phyloP scores from a whole-genome alignment of 2,888 invertebrate genomes.

The Amblyjoppa fuscipennis region DNA sequence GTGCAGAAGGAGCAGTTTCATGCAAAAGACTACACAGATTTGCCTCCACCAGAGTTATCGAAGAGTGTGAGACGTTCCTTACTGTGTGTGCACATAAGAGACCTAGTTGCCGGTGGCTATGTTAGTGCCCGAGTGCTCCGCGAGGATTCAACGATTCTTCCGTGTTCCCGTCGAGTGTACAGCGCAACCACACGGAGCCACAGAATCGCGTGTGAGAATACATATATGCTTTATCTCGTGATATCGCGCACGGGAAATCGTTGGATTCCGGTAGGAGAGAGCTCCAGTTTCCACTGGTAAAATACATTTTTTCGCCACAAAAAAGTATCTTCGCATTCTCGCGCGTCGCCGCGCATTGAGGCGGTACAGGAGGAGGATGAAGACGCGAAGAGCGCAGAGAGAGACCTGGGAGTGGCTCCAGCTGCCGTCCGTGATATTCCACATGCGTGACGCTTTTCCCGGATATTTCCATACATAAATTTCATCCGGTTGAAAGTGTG shows the following conservation, averaged over 20 bases:
- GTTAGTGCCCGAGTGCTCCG: not conserved
- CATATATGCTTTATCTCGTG: constrained; percentile 18
- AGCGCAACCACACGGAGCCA: not conserved
- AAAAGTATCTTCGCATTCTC: constrained; percentile 76
- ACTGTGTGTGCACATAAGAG: constrained; percentile 17
- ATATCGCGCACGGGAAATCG: constrained; percentile 62
- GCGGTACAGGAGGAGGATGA: constrained; percentile 19
- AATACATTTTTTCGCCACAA: constrained; percentile 78
- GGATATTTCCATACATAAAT: constrained; percentile 83
- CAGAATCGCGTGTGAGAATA: not conserved
- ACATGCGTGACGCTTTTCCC: constrained; percentile 81
- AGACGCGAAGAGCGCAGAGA: constrained; percentile 19
- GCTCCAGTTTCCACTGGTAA: constrained; percentile 76
- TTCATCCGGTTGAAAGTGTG: constrained; percentile 76
- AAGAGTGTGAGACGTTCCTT: not conserved
- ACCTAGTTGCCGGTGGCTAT: constrained; percentile 11
- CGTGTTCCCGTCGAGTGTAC: not conserved
- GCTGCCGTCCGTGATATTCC: constrained; percentile 81
- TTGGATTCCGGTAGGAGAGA: constrained; percentile 72
- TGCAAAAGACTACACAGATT: constrained; percentile 28
- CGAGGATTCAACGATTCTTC: constrained; percentile 15
- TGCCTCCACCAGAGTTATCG: not conserved
- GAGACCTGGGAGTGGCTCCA: constrained; percentile 75
- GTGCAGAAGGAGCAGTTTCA: constrained; percentile 20
- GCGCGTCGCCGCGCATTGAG: constrained; percentile 8